Evolutionary conservation across 2,113 vertebrate species (phyloP).

Genomic region (Craseonycteris thonglongyai): DNA sequence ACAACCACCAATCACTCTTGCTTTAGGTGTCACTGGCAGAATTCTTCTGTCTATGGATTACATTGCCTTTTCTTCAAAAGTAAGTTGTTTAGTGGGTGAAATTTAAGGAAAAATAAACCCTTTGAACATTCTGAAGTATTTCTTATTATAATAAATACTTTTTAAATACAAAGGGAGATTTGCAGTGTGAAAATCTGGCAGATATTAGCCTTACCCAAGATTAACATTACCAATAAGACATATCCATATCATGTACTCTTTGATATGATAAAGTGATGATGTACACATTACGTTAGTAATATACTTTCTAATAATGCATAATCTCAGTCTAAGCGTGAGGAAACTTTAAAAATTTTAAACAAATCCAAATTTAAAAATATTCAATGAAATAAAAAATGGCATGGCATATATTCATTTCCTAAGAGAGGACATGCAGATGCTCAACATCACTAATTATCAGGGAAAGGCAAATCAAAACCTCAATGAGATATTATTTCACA

Average conservation of each 20-base stretch:
- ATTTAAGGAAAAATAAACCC: neutral
- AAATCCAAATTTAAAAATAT: neutral
- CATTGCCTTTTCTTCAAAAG: neutral
- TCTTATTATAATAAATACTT: neutral
- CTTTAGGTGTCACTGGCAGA: neutral
- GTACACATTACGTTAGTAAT: neutral
- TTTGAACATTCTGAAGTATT: neutral
- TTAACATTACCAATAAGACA: neutral
- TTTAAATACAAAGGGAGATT: neutral
- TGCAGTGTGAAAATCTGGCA: neutral
- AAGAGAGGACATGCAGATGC: no score
- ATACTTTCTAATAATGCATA: neutral
- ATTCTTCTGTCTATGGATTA: neutral
- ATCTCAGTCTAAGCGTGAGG: neutral
- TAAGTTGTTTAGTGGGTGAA: neutral
- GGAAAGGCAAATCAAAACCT: neutral
- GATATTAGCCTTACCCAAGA: neutral
- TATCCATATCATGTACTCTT: fast-evolving
- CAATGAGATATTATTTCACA: neutral
- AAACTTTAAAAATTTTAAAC: neutral
- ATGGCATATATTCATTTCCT: neutral
- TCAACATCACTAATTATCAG: neutral
- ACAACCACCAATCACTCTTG: neutral
- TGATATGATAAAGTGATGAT: no score
- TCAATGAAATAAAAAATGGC: neutral